Conservation (phyloP, 2,888 invertebrate genomes). For the Diarsia dahlii region DNA sequence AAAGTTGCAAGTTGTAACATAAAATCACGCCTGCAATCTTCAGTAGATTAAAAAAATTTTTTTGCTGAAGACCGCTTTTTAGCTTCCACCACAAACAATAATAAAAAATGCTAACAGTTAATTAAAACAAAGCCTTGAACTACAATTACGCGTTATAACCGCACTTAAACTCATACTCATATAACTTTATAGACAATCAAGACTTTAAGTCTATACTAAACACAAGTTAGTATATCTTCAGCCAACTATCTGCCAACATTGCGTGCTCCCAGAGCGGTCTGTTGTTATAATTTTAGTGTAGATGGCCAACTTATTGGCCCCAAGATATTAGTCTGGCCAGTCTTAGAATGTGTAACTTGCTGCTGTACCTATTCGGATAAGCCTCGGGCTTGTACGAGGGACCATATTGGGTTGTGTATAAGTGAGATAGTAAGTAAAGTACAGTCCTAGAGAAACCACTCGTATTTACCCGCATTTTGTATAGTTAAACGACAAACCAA, state of each 20-base stretch:
- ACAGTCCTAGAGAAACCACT: neutral
- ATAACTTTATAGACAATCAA: slow-evolving; percentile 32
- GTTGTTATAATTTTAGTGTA: slow-evolving; percentile 63
- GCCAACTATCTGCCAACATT: slow-evolving; percentile 32
- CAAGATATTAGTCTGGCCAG: slow-evolving; percentile 61
- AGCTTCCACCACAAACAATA: neutral
- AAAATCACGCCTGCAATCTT: too few species aligned
- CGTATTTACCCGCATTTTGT: neutral
- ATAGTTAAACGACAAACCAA: too few species aligned
- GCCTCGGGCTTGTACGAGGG: slow-evolving; percentile 49
- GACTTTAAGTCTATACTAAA: slow-evolving; percentile 35
- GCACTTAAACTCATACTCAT: slow-evolving; percentile 25
- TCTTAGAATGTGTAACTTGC: slow-evolving; percentile 57
- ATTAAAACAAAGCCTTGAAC: neutral
- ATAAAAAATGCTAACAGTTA: neutral
- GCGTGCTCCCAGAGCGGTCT: slow-evolving; percentile 56
- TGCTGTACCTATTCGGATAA: slow-evolving; percentile 62
- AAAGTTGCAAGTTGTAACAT: too few species aligned
- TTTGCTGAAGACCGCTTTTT: neutral
- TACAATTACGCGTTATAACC: neutral
- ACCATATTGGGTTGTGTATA: slow-evolving; percentile 5
- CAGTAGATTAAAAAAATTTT: neutral
- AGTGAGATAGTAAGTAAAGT: slow-evolving; percentile 25
- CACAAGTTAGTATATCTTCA: slow-evolving; percentile 36
- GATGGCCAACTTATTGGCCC: slow-evolving; percentile 69